Conservation (phyloP, 2,113 vertebrate genomes). For the Bambusicola thoracicus region DNA sequence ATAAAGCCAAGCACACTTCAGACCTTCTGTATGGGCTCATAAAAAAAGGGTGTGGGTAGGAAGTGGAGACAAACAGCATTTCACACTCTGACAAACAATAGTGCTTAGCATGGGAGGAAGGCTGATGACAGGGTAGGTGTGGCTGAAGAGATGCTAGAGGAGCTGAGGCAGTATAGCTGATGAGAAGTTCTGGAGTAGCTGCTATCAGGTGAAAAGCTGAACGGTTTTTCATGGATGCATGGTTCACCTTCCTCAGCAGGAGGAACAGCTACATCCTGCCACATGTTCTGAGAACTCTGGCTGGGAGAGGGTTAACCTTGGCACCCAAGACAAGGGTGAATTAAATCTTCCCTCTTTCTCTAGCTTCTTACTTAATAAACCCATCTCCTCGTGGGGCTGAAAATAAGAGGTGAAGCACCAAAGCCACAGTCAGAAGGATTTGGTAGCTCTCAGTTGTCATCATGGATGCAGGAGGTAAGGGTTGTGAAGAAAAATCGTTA, state of each 20-base stretch:
- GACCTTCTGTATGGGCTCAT: background rate
- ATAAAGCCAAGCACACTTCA: background rate
- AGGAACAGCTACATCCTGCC: background rate
- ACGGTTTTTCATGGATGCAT: background rate
- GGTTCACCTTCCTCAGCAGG: background rate
- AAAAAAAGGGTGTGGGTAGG: no score
- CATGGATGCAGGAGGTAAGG: background rate
- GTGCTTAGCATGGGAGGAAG: background rate
- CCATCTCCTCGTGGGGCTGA: background rate
- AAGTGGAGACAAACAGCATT: background rate
- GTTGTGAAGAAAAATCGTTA: background rate
- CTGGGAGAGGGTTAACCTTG: background rate
- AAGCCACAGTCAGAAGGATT: background rate
- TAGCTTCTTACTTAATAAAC: background rate
- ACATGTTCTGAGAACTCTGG: background rate
- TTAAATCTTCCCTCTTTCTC: background rate
- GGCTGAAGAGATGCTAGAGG: background rate
- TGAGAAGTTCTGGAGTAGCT: background rate
- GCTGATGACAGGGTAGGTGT: background rate
- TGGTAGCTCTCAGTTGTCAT: background rate
- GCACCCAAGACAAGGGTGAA: background rate
- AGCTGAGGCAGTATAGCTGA: background rate
- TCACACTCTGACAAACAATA: background rate
- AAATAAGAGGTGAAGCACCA: background rate
- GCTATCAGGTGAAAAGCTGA: background rate